These are phyloP conservation scores for Gavialis gangeticus DNA, from an alignment of 2,113 vertebrate genomes.

Conservation along the genomic window DNA sequence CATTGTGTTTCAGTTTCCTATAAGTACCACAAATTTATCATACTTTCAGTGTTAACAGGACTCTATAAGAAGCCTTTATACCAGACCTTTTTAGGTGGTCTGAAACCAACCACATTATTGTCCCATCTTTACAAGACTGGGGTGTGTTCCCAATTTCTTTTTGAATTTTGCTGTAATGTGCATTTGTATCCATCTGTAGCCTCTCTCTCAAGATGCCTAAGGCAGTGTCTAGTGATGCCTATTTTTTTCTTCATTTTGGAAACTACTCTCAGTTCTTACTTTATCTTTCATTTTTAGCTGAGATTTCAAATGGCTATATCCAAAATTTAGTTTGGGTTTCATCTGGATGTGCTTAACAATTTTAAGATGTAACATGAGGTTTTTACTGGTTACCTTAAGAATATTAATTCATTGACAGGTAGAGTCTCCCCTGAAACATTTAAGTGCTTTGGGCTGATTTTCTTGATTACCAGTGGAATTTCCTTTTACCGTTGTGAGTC, in stretches of 20 bases:
- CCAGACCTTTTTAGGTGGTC: background rate
- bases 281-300: background rate
- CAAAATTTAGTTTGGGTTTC: background rate
- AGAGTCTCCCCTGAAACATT: background rate
- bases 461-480: background rate
- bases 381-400: background rate
- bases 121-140: background rate
- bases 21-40: background rate
- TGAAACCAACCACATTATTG: rapidly evolving
- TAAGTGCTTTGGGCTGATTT: background rate
- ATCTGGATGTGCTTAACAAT: background rate
- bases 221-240: background rate
- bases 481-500: background rate
- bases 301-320: background rate
- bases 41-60: background rate
- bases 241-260: background rate
- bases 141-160: background rate
- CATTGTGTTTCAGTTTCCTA: background rate
- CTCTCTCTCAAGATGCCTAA: background rate
- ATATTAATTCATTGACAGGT: background rate
- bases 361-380: background rate
- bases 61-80: background rate
- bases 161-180: background rate
- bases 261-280: background rate
- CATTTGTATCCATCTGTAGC: background rate